These are phyloP conservation scores for Anguilla marmorata DNA, from an alignment of 2,797 vertebrate genomes.

Conservation along the genomic window DNA sequence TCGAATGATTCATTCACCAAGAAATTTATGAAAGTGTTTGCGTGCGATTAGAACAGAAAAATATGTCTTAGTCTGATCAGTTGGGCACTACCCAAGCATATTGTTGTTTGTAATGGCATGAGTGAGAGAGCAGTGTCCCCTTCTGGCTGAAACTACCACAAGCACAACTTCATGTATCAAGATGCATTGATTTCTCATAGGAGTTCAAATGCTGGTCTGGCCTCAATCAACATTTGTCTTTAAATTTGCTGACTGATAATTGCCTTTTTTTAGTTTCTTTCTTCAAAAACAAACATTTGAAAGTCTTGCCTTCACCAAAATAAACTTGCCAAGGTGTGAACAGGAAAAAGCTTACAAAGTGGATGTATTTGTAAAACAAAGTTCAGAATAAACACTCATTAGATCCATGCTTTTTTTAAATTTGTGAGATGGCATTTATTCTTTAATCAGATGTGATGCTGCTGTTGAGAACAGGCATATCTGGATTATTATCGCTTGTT, in stretches of 20 bases:
- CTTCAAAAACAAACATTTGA: background rate
- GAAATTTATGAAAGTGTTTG: constrained; percentile 1
- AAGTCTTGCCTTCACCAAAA: background rate
- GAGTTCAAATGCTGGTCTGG: background rate
- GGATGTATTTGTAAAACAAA: background rate
- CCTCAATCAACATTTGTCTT: background rate
- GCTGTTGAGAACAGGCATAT: background rate
- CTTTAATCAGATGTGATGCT: background rate
- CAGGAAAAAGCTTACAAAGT: background rate
- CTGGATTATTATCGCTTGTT: background rate
- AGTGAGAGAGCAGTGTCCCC: constrained; percentile 69
- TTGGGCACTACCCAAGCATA: background rate
- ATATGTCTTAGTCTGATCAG: background rate
- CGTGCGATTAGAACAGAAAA: background rate
- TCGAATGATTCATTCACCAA: background rate
- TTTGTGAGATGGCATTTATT: background rate
- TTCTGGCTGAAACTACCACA: constrained; percentile 63
- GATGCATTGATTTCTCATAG: background rate
- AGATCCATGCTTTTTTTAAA: background rate
- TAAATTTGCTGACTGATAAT: background rate
- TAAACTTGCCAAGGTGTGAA: background rate
- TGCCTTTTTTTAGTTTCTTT: background rate
- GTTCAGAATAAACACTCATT: background rate
- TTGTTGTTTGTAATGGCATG: constrained; percentile 42
- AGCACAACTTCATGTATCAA: constrained; percentile 19